phyloP scores from a whole-genome alignment of 2,797 vertebrate species.

The Silurus aristotelis region DNA sequence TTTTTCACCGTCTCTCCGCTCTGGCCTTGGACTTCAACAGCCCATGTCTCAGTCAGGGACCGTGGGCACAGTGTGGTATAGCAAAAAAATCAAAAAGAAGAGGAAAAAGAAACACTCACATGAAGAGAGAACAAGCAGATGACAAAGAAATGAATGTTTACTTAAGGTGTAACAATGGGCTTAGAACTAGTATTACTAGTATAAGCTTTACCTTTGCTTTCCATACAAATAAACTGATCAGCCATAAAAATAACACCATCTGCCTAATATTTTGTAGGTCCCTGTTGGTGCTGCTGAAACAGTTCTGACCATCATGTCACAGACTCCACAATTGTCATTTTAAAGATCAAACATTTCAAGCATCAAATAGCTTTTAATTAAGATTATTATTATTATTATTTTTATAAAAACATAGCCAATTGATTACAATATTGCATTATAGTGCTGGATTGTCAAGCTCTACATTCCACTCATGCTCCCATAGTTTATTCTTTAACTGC shows the following conservation, averaged over 20 bases:
- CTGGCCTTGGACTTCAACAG: constrained; percentile 38
- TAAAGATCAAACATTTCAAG: neutral
- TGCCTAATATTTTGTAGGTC: neutral
- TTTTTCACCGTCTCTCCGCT: constrained; percentile 29
- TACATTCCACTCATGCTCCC: constrained; percentile 8
- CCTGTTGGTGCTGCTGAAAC: neutral
- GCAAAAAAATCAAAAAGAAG: neutral
- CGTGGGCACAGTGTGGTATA: constrained; percentile 13
- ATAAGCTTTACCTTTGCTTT: neutral
- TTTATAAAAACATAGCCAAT: neutral
- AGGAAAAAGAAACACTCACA: neutral
- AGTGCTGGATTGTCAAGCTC: neutral
- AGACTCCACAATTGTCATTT: neutral
- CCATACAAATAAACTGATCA: neutral
- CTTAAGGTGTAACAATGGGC: constrained; percentile 9
- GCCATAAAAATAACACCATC: neutral
- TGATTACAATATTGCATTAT: neutral
- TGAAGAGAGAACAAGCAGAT: neutral
- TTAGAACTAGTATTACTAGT: neutral
- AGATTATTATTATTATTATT: no score
- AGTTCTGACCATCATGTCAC: neutral
- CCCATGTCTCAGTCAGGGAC: neutral
- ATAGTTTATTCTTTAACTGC: constrained; percentile 12
- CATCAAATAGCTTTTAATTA: neutral
- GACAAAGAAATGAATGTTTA: neutral